Evolutionary conservation across 1,140 invertebrate species (phyloP).

Genomic region (Panagrolaimus sp.): DNA sequence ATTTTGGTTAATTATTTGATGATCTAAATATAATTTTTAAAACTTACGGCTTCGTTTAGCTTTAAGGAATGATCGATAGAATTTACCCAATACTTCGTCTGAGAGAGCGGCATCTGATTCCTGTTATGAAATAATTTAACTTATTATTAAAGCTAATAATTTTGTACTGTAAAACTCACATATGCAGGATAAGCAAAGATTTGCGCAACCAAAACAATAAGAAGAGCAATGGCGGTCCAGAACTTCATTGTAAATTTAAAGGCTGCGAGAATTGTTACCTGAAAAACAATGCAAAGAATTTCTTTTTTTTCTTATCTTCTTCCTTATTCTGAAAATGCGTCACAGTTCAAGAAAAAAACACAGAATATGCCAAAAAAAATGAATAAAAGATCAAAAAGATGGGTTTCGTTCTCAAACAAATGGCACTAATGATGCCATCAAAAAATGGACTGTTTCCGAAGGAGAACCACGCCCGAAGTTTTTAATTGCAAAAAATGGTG

Average conservation of each 20-base stretch:
- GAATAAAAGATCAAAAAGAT: too few relatives aligned
- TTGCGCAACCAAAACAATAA: constrained; percentile 10
- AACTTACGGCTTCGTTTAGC: constrained; percentile 42
- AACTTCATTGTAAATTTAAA: constrained; percentile 4
- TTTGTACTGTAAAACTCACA: background rate
- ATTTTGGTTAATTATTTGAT: constrained; percentile 12
- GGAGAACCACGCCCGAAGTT: too few relatives aligned
- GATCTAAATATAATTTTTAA: background rate
- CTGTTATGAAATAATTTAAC: background rate
- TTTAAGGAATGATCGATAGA: constrained; percentile 33
- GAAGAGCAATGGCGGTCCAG: constrained; percentile 9
- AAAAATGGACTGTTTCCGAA: too few relatives aligned
- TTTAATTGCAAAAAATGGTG: too few relatives aligned
- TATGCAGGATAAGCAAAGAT: constrained; percentile 10
- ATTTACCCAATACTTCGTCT: constrained; percentile 24
- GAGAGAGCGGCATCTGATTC: constrained; percentile 15
- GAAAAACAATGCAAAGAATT: background rate
- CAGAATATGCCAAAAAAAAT: too few relatives aligned
- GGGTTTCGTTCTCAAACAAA: background rate
- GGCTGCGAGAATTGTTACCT: constrained; percentile 10
- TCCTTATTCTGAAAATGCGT: too few relatives aligned
- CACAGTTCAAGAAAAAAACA: too few relatives aligned
- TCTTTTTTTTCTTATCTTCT: too few relatives aligned
- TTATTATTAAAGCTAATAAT: too few relatives aligned
- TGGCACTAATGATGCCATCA: background rate